Conservation (phyloP, 2,797 vertebrate genomes). For the Melanotaenia maccullochi region DNA sequence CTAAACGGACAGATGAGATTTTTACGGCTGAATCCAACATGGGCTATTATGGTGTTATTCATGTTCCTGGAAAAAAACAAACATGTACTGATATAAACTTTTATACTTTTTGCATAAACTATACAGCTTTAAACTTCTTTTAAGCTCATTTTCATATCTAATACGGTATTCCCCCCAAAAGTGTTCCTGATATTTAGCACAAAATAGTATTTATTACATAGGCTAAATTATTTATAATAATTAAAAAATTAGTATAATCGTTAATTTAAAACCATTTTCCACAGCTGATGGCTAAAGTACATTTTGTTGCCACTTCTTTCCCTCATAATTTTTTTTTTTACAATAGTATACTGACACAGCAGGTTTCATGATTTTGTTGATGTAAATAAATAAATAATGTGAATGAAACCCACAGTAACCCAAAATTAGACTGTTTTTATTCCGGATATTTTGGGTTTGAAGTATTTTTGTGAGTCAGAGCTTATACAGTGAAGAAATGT, state of each 20-base stretch:
- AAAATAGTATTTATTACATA: neutral
- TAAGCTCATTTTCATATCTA: neutral
- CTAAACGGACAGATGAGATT: neutral
- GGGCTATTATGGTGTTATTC: neutral
- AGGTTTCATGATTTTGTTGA: neutral
- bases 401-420: neutral
- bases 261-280: neutral
- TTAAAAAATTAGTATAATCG: neutral
- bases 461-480: no score
- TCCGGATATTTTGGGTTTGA: no score
- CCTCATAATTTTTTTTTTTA: neutral
- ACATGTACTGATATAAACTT: neutral
- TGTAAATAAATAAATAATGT: neutral
- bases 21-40: neutral
- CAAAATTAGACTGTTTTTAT: neutral
- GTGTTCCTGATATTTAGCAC: neutral
- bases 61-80: neutral
- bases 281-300: no score
- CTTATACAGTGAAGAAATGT: no score
- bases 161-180: neutral
- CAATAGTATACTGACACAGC: neutral
- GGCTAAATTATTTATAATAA: neutral
- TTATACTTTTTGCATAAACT: neutral
- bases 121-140: neutral
- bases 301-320: neutral